phyloP scores from a whole-genome alignment of 2,888 invertebrate species.

The Eilema depressum region DNA sequence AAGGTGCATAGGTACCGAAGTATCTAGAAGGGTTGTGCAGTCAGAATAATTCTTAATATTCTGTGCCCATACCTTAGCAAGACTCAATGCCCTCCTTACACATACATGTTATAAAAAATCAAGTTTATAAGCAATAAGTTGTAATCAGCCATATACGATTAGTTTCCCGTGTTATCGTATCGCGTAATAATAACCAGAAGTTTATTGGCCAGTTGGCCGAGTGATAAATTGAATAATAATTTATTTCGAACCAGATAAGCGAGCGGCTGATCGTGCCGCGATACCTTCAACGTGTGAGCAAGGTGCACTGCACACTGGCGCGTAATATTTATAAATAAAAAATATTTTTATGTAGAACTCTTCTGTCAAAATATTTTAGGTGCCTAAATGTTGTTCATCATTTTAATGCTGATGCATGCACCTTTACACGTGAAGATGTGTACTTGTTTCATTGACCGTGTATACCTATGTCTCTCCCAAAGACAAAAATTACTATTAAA shows the following conservation, averaged over 20 bases:
- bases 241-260: slow-evolving; percentile 80
- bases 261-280: slow-evolving; percentile 65
- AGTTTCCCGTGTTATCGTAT: slow-evolving; percentile 71
- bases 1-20: neutral
- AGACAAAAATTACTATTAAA: too few species aligned
- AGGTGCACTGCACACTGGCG: slow-evolving; percentile 53
- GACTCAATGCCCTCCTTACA: too few species aligned
- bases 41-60: neutral
- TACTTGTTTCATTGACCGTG: too few species aligned
- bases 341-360: neutral
- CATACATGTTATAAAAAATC: neutral
- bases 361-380: slow-evolving; percentile 1
- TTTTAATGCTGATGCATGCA: neutral
- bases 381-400: neutral
- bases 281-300: slow-evolving; percentile 72
- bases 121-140: slow-evolving; percentile 38
- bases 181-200: slow-evolving; percentile 82
- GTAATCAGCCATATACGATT: slow-evolving; percentile 64
- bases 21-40: neutral
- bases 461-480: too few species aligned
- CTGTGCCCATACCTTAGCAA: neutral
- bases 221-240: slow-evolving; percentile 86
- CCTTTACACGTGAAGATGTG: too few species aligned
- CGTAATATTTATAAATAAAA: slow-evolving; percentile 26
- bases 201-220: slow-evolving; percentile 75